Base-by-base conservation (phyloP, 2,797 vertebrate species). In the Nyctibius grandis region DNA sequence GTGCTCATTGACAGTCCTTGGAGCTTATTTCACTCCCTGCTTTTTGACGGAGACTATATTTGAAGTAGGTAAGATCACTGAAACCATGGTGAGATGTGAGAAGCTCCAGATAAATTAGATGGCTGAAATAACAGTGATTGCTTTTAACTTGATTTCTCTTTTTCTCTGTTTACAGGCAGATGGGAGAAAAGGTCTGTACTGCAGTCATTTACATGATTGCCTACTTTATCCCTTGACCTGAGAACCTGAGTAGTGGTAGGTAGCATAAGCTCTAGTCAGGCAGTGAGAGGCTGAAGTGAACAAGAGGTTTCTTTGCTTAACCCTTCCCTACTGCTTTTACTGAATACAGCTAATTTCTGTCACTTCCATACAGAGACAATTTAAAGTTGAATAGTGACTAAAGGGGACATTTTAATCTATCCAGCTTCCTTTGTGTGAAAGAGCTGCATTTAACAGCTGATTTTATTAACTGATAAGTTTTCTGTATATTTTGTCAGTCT, bases 171-270 rank as follows among this genome's bases (percentile, higher is more conserved):
- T 85, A 92, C 68, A 85, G 81, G 29, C 51, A 78, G 56, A 96
- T 73, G 79, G 70, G 74, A 93, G 75, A 53, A 89, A 75, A 59
- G 60, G 36, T 89, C 81, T 95, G 67, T 79, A 44, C 40, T 80
- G 86, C 85, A 93, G 70, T 93, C 63, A 91, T 92, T 96, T 95
- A 45, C 85, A 79, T 91, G 91, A 95, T 90, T 97, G 77, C 80
- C 59, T 86, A 25, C 69, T 95, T 94, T 95, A 60, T 91, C 68
- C 91, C 50, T 87, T 95, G 91, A 72, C 91, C 90, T 85, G 72
- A 91, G 68, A 93, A 83, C 75, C 68, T 57, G 48, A 69, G 64
- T 80, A 82, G 93, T 72, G 68, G 38, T 91, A 59, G 91, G 69
- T 54, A 73, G 91, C 34, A 60, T 40, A 47, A 91, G 75, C 63